Conservation (phyloP, 2,888 invertebrate species). For the Metopia argyrocephala region DNA sequence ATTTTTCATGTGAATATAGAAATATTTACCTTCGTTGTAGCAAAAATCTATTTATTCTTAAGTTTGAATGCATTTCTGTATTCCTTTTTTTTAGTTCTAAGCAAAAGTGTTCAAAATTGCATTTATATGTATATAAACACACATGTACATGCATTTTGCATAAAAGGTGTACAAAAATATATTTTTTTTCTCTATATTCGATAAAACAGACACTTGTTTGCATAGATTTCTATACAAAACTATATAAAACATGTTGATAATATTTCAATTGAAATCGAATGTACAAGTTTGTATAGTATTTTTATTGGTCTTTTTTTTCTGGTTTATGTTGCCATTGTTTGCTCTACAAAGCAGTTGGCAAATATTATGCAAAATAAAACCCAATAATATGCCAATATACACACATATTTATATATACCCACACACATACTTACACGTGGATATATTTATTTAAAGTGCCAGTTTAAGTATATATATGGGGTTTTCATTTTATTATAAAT, state of each 20-base stretch:
- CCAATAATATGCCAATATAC: too few relatives aligned
- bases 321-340: neutral
- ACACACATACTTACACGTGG: neutral
- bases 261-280: constrained; percentile 27
- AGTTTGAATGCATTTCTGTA: too few relatives aligned
- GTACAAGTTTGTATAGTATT: neutral
- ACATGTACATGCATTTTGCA: neutral
- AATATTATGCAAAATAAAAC: too few relatives aligned
- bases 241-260: constrained; percentile 11
- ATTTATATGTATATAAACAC: neutral
- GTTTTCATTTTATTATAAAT: too few relatives aligned
- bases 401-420: too few relatives aligned
- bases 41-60: too few relatives aligned
- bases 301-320: neutral
- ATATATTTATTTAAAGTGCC: neutral
- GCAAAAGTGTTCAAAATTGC: neutral
- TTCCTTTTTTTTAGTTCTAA: too few relatives aligned
- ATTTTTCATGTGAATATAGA: too few relatives aligned
- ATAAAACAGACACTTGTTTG: neutral
- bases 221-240: neutral
- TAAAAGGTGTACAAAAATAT: neutral
- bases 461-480: too few relatives aligned
- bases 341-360: neutral
- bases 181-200: neutral
- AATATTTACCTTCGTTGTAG: too few relatives aligned